Conservation (phyloP, 2,888 invertebrate genomes). For the Epirrhoe tristata region DNA sequence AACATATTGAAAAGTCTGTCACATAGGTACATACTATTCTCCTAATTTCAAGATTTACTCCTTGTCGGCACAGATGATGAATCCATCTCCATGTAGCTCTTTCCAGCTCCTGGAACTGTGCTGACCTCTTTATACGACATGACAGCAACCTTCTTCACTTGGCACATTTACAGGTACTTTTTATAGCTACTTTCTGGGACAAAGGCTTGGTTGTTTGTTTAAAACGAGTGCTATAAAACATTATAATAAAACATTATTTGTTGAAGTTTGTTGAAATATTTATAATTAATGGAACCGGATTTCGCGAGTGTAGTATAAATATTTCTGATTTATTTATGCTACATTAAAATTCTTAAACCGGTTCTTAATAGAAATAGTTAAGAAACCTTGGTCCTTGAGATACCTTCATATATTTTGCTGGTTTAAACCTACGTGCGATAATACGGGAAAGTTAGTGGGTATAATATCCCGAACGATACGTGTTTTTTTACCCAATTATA, state of each 20-base stretch:
- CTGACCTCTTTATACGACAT: too few relatives aligned
- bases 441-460: too few relatives aligned
- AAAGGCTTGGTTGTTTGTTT: conserved; percentile 13
- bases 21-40: too few relatives aligned
- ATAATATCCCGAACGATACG: too few relatives aligned
- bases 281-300: conserved; percentile 23
- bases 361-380: conserved; percentile 9
- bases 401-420: background rate
- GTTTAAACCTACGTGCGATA: too few relatives aligned
- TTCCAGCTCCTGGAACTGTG: too few relatives aligned
- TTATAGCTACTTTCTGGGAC: background rate
- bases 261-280: conserved; percentile 8
- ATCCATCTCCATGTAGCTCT: too few relatives aligned
- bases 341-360: conserved; percentile 8
- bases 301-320: conserved; percentile 16
- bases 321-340: conserved; percentile 15
- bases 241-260: conserved; percentile 12
- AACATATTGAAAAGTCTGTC: background rate
- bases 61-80: too few relatives aligned
- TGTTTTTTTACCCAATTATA: too few relatives aligned
- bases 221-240: conserved; percentile 16
- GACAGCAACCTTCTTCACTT: too few relatives aligned
- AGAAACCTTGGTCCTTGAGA: conserved; percentile 10
- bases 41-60: too few relatives aligned
- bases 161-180: too few relatives aligned